phyloP scores from a whole-genome alignment of 2,888 invertebrate species.

The Disparrhopalites patrizii region DNA sequence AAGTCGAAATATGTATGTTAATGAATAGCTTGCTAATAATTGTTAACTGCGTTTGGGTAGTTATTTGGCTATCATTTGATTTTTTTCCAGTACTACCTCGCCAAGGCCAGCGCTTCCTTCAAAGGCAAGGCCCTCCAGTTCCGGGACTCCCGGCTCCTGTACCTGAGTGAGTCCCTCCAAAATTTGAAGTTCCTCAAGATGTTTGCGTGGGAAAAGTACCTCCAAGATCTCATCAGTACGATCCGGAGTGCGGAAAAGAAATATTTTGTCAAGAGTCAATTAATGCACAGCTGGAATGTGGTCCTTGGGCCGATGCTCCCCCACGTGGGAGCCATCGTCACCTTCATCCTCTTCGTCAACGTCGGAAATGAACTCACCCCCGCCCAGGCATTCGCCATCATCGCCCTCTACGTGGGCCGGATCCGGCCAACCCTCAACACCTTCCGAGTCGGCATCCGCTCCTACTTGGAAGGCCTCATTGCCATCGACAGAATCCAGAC shows the following conservation, averaged over 20 bases:
- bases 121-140: slow-evolving; percentile 50
- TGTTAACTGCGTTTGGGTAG: no score
- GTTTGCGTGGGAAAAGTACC: slow-evolving; percentile 63
- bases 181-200: slow-evolving; percentile 62
- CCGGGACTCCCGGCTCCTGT: slow-evolving; percentile 54
- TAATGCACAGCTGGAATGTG: slow-evolving; percentile 59
- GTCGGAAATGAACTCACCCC: slow-evolving; percentile 59
- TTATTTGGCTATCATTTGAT: no score
- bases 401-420: slow-evolving; percentile 38
- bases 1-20: no score
- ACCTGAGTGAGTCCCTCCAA: slow-evolving; percentile 59
- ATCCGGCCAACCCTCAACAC: slow-evolving; percentile 43
- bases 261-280: slow-evolving; percentile 57
- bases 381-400: slow-evolving; percentile 53
- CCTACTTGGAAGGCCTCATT: slow-evolving; percentile 50
- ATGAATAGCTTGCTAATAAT: no score
- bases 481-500: slow-evolving; percentile 52
- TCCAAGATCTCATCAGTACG: slow-evolving; percentile 54
- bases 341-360: slow-evolving; percentile 59
- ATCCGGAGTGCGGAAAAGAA: slow-evolving; percentile 56
- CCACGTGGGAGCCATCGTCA: slow-evolving; percentile 59
- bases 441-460: slow-evolving; percentile 41
- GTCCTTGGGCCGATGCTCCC: slow-evolving; percentile 61
- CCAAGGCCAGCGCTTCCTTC: slow-evolving; percentile 52
- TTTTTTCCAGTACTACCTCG: slow-evolving; percentile 53